Percentiles rank a stretch among this genome's conserved stretches.
Conservation (phyloP, 2,888 invertebrate species). For the Zeuzera pyrina region DNA sequence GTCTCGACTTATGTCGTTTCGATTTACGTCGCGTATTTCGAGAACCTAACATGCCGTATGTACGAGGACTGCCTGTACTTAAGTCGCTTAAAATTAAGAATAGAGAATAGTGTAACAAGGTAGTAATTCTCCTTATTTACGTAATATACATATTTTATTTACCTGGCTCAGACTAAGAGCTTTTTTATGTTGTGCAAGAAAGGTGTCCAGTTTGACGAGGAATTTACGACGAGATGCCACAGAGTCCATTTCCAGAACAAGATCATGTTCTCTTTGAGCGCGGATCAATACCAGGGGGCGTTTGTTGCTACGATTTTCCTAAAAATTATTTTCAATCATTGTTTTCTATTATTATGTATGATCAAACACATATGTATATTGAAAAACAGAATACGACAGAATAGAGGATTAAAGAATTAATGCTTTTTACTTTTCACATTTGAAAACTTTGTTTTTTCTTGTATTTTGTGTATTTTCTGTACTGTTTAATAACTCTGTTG, state of each 20-base stretch:
- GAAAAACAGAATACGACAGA: neutral
- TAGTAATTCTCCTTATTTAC: no score
- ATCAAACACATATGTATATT: neutral
- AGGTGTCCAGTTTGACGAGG: conserved; percentile 88
- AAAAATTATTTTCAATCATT: conserved; percentile 20
- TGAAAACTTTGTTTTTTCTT: no score
- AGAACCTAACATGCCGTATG: no score
- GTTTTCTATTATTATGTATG: neutral
- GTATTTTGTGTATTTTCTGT: no score
- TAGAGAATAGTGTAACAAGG: no score
- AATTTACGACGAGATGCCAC: conserved; percentile 87
- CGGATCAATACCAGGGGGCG: conserved; percentile 87
- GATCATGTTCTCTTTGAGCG: conserved; percentile 91
- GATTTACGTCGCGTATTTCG: no score
- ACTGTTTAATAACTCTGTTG: no score
- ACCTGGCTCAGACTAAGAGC: conserved; percentile 82
- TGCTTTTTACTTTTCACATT: no score
- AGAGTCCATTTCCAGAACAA: conserved; percentile 92
- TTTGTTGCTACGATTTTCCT: conserved; percentile 79
- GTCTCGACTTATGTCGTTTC: no score
- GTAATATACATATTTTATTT: conserved; percentile 22
- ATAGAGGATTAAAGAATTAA: no score
- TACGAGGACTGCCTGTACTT: no score
- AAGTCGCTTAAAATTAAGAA: no score
- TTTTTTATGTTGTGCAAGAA: conserved; percentile 87